Percentiles rank a stretch among this genome's conserved stretches.
Evolutionary conservation across 2,888 invertebrate species (phyloP).

Genomic region (Tetragonisca angustula): DNA sequence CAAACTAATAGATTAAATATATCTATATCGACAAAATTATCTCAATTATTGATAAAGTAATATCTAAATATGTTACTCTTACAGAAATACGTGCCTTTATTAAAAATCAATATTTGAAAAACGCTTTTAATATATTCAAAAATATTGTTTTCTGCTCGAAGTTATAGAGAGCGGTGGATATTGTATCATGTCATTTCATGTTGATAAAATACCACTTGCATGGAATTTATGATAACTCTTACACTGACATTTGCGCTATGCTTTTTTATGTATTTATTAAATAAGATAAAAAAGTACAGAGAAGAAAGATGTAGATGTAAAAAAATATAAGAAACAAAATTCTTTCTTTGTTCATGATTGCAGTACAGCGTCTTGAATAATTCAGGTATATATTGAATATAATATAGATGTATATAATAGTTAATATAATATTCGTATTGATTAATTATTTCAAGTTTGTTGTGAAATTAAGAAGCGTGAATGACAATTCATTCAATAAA

Average conservation of each 20-base stretch:
- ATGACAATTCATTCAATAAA: not conserved
- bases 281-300: not conserved
- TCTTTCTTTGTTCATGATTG: not conserved
- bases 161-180: not conserved
- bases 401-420: not conserved
- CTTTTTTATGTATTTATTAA: constrained; percentile 13
- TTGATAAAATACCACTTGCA: not conserved
- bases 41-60: too few species aligned
- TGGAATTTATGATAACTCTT: constrained; percentile 39
- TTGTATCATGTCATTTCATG: not conserved
- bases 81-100: constrained; percentile 18
- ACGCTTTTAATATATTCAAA: constrained; percentile 22
- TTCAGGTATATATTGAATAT: not conserved
- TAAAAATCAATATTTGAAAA: constrained; percentile 43
- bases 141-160: not conserved
- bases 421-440: not conserved
- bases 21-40: too few species aligned
- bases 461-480: not conserved
- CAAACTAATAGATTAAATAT: too few species aligned
- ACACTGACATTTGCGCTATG: constrained; percentile 8
- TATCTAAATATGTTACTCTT: constrained; percentile 34
- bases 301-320: not conserved
- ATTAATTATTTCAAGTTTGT: constrained; percentile 4
- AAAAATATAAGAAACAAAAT: not conserved
- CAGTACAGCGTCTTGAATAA: not conserved